These are phyloP conservation scores for Amphiprion clarkii DNA, from an alignment of 2,797 vertebrate genomes.

Conservation along the genomic window DNA sequence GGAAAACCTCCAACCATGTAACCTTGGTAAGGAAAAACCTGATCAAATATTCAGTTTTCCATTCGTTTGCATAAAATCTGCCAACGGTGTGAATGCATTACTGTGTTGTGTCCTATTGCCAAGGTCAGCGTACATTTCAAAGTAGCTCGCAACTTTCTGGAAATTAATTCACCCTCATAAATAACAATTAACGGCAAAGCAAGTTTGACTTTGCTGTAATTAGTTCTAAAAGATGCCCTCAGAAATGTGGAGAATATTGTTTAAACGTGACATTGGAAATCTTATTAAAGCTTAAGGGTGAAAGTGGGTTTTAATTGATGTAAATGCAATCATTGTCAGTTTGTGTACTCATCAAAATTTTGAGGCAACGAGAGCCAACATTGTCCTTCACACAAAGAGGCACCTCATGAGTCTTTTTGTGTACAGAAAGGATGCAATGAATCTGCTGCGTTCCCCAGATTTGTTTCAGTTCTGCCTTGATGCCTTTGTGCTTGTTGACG, in stretches of 20 bases:
- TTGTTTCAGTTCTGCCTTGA: not conserved
- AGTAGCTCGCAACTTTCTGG: conserved; percentile 62
- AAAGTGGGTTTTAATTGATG: conserved; percentile 54
- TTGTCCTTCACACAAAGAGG: conserved; percentile 28
- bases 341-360: conserved; percentile 43
- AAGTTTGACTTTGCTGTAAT: conserved; percentile 76
- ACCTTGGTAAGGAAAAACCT: conserved; percentile 70
- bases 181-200: conserved; percentile 71
- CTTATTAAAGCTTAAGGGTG: conserved; percentile 50
- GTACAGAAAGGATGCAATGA: conserved; percentile 18
- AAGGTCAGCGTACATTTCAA: conserved; percentile 76
- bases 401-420: conserved; percentile 7
- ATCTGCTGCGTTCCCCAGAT: conserved; percentile 17
- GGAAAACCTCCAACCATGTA: conserved; percentile 51
- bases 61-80: conserved; percentile 81
- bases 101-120: conserved; percentile 52
- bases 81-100: conserved; percentile 81
- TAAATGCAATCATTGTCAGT: conserved; percentile 49
- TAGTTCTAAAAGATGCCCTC: conserved; percentile 61
- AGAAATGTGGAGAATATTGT: conserved; percentile 65
- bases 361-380: conserved; percentile 11
- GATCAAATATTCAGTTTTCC: conserved; percentile 73
- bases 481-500: conserved; percentile 27
- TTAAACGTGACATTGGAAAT: conserved; percentile 71
- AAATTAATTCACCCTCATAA: conserved; percentile 77